These are phyloP conservation scores for Platerodrilus igneus DNA, from an alignment of 2,888 invertebrate genomes.

Conservation along the genomic window DNA sequence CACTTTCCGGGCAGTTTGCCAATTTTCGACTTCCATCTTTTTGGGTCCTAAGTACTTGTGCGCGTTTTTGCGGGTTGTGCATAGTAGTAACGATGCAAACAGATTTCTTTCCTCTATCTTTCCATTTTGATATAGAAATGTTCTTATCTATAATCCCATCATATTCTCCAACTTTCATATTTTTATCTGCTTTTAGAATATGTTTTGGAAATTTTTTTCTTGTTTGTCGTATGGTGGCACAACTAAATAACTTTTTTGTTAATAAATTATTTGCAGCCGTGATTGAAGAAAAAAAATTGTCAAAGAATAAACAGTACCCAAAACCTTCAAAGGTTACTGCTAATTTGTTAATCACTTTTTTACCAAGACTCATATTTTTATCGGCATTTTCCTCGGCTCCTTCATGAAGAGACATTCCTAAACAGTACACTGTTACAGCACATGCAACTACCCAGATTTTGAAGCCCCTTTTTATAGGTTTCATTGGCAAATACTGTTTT, in stretches of 20 bases:
- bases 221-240: not conserved
- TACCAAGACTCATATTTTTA: slow-evolving; percentile 7
- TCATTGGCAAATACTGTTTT: slow-evolving; percentile 16
- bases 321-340: slow-evolving; percentile 5
- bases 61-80: no score
- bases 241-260: not conserved
- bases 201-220: slow-evolving; percentile 7
- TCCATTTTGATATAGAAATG: not conserved
- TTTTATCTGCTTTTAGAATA: not conserved
- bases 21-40: no score
- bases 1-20: no score
- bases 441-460: slow-evolving; percentile 13
- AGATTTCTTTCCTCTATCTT: slow-evolving; percentile 3
- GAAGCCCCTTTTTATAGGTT: slow-evolving; percentile 13
- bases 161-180: not conserved
- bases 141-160: not conserved
- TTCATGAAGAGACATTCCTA: slow-evolving; percentile 6
- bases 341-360: slow-evolving; percentile 9
- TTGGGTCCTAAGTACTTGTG: no score
- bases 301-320: slow-evolving; percentile 11
- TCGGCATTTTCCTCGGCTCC: slow-evolving; percentile 7
- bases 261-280: not conserved
- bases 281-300: slow-evolving; percentile 7
- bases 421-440: slow-evolving; percentile 8
- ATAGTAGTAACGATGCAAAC: not conserved